Evolutionary conservation across 1,140 invertebrate genomes (phyloP), one percentile per base, ranked within the genome.

Genomic region (Macrotrachela quadricornifera): DNA sequence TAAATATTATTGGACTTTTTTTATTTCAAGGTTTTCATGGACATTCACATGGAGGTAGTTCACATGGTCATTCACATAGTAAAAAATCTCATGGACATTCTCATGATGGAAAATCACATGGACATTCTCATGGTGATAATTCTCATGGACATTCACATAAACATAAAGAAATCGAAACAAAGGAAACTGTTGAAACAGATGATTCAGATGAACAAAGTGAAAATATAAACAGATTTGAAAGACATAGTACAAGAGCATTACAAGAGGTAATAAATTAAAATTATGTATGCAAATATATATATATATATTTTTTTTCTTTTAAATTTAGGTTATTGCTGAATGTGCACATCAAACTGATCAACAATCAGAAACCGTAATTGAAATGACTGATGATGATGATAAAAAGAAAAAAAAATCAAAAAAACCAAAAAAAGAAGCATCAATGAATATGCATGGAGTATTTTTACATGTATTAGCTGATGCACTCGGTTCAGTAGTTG

Each of bases 401-500:
- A 16, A 40, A 46, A 17, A 52, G 13, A 47, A 46, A 39, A 21
- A 52, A 46, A 30, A 30, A 30, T 4, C 21, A 8, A 30, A 2
- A 30, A 30, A 30, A 30, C 21, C 21, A 30, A 30, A 30, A 30
- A 30, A 46, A 37, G 15, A 74, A 78, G 61, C 17, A 80, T 13
- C 53, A 18, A 18, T 54, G 79, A 99, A 99, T 64, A 95, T 95
- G 85, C 76, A 82, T 46, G 88, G 86, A 15, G 92, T 96, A 1
- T 97, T 96, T 66, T 74, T 99, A 44, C 94, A 99, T 70, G 82
- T 97, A 8, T 65, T 97, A 9, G 92, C 88, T 21, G 92, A 99
- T 73, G 91, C 91, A 18, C 70, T 94, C 9, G 78, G 78, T 46
- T 97, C 92, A 3, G 79, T 97, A 0, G 90, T 97, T 65, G 94